These are phyloP conservation scores for Cordylochernes scorpioides DNA, from an alignment of 2,888 invertebrate genomes.

Conservation along the genomic window DNA sequence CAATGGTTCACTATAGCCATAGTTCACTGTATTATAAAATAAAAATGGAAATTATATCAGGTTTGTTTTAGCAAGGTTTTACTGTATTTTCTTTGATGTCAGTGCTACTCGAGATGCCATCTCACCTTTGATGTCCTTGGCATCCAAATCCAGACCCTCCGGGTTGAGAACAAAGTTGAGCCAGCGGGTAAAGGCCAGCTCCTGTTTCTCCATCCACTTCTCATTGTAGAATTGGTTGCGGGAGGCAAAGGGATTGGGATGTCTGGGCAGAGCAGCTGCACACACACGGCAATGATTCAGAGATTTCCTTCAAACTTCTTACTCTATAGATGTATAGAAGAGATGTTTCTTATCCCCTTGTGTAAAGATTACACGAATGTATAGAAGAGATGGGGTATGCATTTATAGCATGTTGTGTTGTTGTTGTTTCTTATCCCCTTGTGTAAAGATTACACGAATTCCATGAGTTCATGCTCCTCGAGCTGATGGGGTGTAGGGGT, in stretches of 20 bases:
- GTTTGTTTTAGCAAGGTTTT: too few species aligned
- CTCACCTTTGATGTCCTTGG: slow-evolving; percentile 6
- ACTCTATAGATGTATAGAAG: slow-evolving; percentile 25
- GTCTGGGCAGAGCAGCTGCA: slow-evolving; percentile 24
- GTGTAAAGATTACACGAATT: too few species aligned
- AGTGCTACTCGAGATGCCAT: too few species aligned
- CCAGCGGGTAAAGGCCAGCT: slow-evolving; percentile 24
- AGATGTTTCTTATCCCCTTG: too few species aligned
- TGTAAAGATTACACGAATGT: slow-evolving; percentile 24
- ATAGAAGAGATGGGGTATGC: slow-evolving; percentile 16
- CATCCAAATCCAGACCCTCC: slow-evolving; percentile 17
- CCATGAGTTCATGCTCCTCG: too few species aligned
- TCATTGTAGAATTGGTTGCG: slow-evolving; percentile 26
- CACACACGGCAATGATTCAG: slow-evolving; percentile 24
- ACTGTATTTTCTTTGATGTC: too few species aligned
- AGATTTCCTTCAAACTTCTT: slow-evolving; percentile 26
- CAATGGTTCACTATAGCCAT: too few species aligned
- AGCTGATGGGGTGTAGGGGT: too few species aligned
- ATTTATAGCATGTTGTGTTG: too few species aligned
- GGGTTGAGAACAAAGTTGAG: slow-evolving; percentile 25
- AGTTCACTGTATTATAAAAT: too few species aligned
- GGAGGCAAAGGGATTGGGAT: slow-evolving; percentile 22
- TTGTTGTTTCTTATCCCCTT: too few species aligned
- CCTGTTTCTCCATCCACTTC: slow-evolving; percentile 26
- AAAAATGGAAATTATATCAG: too few species aligned